Evolutionary conservation across 2,797 vertebrate species (phyloP).

Genomic region (Lerista edwardsae): DNA sequence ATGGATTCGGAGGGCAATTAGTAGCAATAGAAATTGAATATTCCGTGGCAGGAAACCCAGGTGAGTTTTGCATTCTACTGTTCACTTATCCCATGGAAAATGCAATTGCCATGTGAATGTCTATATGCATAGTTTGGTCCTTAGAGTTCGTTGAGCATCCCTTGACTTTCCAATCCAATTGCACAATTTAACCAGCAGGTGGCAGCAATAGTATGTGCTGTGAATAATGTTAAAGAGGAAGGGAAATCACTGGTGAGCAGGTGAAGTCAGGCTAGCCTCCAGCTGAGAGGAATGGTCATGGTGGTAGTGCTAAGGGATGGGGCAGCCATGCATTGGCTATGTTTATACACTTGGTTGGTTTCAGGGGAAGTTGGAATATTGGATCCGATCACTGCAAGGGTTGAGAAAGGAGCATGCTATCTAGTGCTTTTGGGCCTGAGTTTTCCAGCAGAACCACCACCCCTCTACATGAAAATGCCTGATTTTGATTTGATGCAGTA

Average conservation of each 20-base stretch:
- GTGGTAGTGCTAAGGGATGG: neutral
- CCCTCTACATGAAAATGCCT: neutral
- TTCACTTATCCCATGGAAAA: too few relatives aligned
- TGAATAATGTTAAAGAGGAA: neutral
- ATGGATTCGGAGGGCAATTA: too few relatives aligned
- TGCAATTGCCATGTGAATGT: too few relatives aligned
- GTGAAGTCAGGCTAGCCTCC: neutral
- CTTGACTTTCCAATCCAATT: neutral
- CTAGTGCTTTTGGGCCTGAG: too few relatives aligned
- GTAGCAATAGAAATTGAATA: too few relatives aligned
- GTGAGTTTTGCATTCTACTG: too few relatives aligned
- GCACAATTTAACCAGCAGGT: constrained; percentile 18
- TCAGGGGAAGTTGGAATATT: neutral
- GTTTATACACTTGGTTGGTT: neutral
- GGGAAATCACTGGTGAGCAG: neutral
- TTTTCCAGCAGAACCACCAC: neutral
- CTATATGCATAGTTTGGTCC: too few relatives aligned
- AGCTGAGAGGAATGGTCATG: neutral
- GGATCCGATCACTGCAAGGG: neutral
- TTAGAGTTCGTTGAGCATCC: neutral
- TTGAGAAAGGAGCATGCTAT: neutral
- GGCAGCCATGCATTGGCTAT: neutral
- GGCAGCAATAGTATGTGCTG: constrained; percentile 14
- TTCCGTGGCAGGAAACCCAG: too few relatives aligned
- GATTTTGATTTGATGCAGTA: neutral